Base-by-base conservation (phyloP, 2,113 vertebrate species). In the Upupa epops region DNA sequence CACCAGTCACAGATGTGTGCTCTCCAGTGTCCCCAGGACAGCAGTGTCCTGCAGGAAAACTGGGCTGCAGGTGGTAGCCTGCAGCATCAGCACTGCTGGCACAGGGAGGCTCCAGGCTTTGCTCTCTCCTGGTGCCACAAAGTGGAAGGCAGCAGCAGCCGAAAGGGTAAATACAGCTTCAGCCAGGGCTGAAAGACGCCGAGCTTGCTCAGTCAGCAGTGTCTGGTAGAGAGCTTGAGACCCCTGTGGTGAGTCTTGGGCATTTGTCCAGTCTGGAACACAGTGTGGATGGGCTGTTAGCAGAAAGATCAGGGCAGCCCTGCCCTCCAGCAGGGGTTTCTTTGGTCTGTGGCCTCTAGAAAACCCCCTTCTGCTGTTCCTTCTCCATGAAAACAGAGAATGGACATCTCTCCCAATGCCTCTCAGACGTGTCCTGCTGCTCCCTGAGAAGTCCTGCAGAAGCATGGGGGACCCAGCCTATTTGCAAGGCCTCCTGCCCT, bases 131-230 rank as follows among this genome's bases (percentile, higher is more conserved):
- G 15, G 5, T 83, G 81, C 74, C 76, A 83, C 88, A 91, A 93
- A 89, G 59, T 94, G 90, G 92, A 96, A 92, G 87, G 78, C 68
- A 95, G 37, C 64, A 89, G 78, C 24, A 92, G 78, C 86, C 83
- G 87, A 92, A 93, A 89, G 64, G 51, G 52, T 79, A 93, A 90
- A 90, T 85, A 93, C 87, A 94, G 73, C 71, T 59, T 93, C 84
- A 86, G 84, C 87, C 59, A 48, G 59, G 59, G 55, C 76, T 89
- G 40, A 88, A 85, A 89, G 34, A 6, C 15, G 48, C 42, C 2
- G 74, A 84, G 73, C 86, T 86, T 85, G 89, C 89, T 92, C 77
- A 89, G 74, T 90, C 91, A 85, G 87, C 63, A 89, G 56, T 4
- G 40, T 56, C 69, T 86, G 69, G 19, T 21, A 46, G 63, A 84